Conservation (phyloP, 2,797 vertebrate genomes). For the Eidolon dupreanum region DNA sequence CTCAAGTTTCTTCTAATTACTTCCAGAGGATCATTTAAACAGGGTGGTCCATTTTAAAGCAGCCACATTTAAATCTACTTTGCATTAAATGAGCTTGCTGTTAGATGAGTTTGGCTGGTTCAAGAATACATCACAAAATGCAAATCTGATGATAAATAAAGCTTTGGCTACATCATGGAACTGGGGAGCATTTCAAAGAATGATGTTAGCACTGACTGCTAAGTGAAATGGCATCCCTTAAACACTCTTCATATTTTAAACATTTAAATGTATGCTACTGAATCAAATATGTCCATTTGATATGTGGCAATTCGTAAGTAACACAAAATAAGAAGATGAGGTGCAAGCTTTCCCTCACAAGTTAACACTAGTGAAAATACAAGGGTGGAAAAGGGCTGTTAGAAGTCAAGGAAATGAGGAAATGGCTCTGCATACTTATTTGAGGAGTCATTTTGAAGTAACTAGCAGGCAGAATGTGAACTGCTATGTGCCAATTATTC, state of each 20-base stretch:
- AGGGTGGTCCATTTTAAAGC: slow-evolving; percentile 75
- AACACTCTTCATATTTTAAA: slow-evolving; percentile 59
- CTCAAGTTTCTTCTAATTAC: slow-evolving; percentile 75
- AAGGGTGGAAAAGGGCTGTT: neutral
- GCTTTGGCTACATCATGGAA: slow-evolving; percentile 69
- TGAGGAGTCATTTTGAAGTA: neutral
- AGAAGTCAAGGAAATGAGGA: neutral
- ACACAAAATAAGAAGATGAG: slow-evolving; percentile 60
- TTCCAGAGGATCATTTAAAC: slow-evolving; percentile 73
- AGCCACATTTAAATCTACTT: slow-evolving; percentile 78
- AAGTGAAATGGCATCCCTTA: slow-evolving; percentile 63
- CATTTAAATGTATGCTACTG: slow-evolving; percentile 59
- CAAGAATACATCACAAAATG: slow-evolving; percentile 75
- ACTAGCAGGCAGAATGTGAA: neutral
- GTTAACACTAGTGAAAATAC: slow-evolving; percentile 33
- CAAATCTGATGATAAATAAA: slow-evolving; percentile 78
- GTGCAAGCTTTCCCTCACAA: slow-evolving; percentile 42
- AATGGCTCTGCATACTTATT: neutral
- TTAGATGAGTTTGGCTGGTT: slow-evolving; percentile 78
- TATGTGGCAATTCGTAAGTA: slow-evolving; percentile 34
- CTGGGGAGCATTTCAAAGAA: slow-evolving; percentile 67
- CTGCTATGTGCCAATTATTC: neutral
- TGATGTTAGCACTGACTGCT: slow-evolving; percentile 71
- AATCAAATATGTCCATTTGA: slow-evolving; percentile 55
- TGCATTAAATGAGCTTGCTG: slow-evolving; percentile 77